A percentile compares a stretch with the other conserved stretches of the same genome.
Conservation (phyloP, 2,797 vertebrate species). For the Platalea minor region DNA sequence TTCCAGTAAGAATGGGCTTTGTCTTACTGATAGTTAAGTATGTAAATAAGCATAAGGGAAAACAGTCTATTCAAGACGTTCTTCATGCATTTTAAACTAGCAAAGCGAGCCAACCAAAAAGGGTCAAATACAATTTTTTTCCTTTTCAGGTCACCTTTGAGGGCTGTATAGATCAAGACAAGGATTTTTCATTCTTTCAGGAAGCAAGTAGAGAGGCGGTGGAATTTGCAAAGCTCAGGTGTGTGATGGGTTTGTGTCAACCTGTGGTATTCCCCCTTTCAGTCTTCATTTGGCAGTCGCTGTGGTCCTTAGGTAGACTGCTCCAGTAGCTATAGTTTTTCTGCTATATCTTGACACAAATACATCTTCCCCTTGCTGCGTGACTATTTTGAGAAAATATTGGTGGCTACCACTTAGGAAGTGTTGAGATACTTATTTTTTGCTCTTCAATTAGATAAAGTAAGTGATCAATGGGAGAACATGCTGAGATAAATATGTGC, state of each 20-base stretch:
- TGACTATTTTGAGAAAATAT: neutral
- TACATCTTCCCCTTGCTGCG: neutral
- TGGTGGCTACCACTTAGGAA: neutral
- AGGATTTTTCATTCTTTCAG: conserved; percentile 20
- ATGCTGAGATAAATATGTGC: neutral
- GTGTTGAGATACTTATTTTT: neutral
- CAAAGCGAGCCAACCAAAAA: neutral
- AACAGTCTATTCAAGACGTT: neutral
- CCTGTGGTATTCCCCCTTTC: neutral
- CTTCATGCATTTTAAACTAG: neutral
- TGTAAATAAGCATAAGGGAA: neutral
- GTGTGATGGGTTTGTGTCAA: neutral
- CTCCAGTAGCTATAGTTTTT: neutral
- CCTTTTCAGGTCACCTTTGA: neutral
- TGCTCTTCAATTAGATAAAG: neutral
- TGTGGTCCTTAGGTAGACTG: neutral
- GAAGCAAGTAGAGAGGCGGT: neutral
- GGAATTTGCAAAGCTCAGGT: conserved; percentile 1
- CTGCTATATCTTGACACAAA: neutral
- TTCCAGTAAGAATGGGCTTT: neutral
- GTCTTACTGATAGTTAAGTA: neutral
- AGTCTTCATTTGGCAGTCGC: neutral
- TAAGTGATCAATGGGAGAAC: neutral
- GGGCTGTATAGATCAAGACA: neutral
- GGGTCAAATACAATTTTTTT: neutral